Evolutionary conservation across 2,797 vertebrate species (phyloP), one percentile per base, ranked within the genome.

Genomic region (Phaenicophaeus curvirostris): DNA sequence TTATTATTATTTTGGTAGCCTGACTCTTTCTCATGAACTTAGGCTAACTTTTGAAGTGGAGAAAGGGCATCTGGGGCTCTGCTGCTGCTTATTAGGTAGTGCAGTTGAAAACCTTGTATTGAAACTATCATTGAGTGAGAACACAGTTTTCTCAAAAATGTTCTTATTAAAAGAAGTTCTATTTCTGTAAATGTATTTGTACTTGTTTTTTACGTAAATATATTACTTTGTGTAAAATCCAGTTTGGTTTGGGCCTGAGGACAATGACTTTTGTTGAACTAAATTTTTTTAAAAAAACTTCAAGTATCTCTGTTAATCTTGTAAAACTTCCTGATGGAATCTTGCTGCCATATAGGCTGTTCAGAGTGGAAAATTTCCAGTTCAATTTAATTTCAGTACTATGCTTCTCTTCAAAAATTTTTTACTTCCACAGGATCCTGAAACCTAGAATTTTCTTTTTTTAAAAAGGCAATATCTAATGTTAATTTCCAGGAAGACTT

Each of bases 181-280:
- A 2, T 62, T 74, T 78, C 42, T 67, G 8, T 71, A 57, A 37
- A 31, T 53, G 11, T 13, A 85, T 85, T 66, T 7, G 25, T 57
- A 65, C 11, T 58, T 81, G 39, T 1, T 27, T 66, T 86, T 59
- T 59, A 50, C 8, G 7, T 28, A 25, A 27, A 75, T 79, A 17
- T 72, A 63, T 5, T 41, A 35, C 16, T 86, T 61, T 37, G 8
- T 53, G 21, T 66, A 30, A 83, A 67, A 83, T 67, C 5, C 5
- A 28, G 3, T 41, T 71, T 48, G 10, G 0, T 35, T 82, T 75
- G 28, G 4, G 18, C 63, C n/a, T 83, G 50, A 86, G 30, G 85
- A 72, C 0, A 4, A 35, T 11, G 7, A 0, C 10, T 53, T 55
- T 10, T 21, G 5, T 41, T 3, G 3, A 15, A 69, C 31, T 35